Percentiles rank a stretch among this genome's conserved stretches.
These are phyloP conservation scores for Paraplagusia blochii DNA, from an alignment of 2,113 vertebrate genomes.

Conservation along the genomic window DNA sequence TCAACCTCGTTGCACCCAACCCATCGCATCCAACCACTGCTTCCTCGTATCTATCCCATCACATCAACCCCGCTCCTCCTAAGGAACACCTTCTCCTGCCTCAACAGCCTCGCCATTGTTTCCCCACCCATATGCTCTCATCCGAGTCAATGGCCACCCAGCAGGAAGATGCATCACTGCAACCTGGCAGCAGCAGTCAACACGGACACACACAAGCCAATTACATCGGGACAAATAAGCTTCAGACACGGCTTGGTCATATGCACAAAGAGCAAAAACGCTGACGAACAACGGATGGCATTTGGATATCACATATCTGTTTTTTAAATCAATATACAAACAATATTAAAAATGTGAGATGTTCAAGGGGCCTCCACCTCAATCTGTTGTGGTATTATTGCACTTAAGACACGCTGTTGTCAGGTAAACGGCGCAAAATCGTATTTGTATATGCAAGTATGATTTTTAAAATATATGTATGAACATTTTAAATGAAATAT, in stretches of 20 bases:
- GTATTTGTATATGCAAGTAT: too few species aligned
- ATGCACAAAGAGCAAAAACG: not conserved
- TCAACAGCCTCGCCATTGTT: slow-evolving; percentile 40
- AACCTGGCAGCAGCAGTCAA: slow-evolving; percentile 41
- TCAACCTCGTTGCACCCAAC: slow-evolving; percentile 32
- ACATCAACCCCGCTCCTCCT: slow-evolving; percentile 39
- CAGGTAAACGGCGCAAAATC: too few species aligned
- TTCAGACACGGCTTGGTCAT: not conserved
- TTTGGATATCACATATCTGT: too few species aligned
- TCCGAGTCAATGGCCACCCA: slow-evolving; percentile 52
- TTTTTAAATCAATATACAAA: too few species aligned
- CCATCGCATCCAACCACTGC: slow-evolving; percentile 24
- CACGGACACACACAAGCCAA: not conserved
- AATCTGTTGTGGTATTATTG: too few species aligned
- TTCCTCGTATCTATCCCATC: slow-evolving; percentile 29
- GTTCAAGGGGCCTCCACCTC: too few species aligned
- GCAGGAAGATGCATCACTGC: slow-evolving; percentile 53
- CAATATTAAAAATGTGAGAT: too few species aligned
- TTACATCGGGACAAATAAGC: slow-evolving; percentile 27
- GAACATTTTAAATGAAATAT: too few species aligned
- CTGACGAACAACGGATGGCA: too few species aligned
- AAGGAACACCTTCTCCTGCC: slow-evolving; percentile 29
- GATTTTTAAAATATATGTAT: too few species aligned
- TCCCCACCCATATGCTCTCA: slow-evolving; percentile 35
- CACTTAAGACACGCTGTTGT: too few species aligned